Evolutionary conservation across 2,888 invertebrate species (phyloP).

Genomic region (Drosophila borealis): DNA sequence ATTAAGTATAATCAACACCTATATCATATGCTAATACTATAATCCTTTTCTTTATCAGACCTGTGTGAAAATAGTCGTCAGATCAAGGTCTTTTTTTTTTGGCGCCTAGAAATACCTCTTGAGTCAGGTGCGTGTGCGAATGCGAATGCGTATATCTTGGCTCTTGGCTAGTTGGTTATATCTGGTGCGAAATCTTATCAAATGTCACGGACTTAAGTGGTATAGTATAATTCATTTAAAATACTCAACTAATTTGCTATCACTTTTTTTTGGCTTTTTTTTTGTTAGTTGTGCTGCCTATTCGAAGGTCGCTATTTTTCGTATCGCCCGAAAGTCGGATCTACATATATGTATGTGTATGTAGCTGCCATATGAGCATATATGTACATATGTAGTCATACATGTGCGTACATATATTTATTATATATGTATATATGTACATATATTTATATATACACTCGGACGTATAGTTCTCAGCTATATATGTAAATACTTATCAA

Average conservation of each 20-base stretch:
- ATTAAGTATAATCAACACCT: no score
- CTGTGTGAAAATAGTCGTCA: no score
- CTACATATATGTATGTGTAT: slow-evolving; percentile 6
- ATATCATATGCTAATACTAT: no score
- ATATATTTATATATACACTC: slow-evolving; percentile 18
- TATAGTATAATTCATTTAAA: slow-evolving; percentile 62
- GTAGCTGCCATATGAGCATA: slow-evolving; percentile 39
- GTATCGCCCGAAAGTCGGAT: slow-evolving; percentile 34
- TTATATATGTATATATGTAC: slow-evolving; percentile 4
- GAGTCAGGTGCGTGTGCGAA: neutral
- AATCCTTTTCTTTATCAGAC: no score
- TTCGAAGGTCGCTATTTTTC: slow-evolving; percentile 40
- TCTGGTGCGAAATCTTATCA: slow-evolving; percentile 63
- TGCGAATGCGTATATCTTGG: neutral
- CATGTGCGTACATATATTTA: neutral
- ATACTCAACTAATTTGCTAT: slow-evolving; percentile 66
- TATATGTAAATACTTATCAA: slow-evolving; percentile 65
- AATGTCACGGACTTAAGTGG: slow-evolving; percentile 68
- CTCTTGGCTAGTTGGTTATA: slow-evolving; percentile 7
- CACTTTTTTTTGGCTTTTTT: slow-evolving; percentile 38
- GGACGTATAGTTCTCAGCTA: slow-evolving; percentile 36
- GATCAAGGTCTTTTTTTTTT: no score
- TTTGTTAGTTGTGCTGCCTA: slow-evolving; percentile 22
- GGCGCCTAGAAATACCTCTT: neutral
- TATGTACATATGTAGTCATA: neutral